Conservation (phyloP, 2,888 invertebrate genomes). For the Orthosia incerta region DNA sequence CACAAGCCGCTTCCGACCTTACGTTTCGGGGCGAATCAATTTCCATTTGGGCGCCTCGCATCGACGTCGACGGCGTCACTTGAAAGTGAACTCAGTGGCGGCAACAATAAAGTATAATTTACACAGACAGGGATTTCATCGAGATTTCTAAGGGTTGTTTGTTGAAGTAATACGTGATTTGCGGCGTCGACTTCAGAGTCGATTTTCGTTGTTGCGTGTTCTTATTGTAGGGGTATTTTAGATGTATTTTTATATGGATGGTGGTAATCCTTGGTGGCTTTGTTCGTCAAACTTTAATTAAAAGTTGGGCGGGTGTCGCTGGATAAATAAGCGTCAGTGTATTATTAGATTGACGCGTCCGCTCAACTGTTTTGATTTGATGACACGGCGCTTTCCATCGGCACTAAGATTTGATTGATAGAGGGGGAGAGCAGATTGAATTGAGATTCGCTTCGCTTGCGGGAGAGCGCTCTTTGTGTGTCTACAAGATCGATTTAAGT, state of each 20-base stretch:
- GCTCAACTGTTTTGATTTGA: slow-evolving; percentile 63
- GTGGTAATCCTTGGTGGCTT: slow-evolving; percentile 56
- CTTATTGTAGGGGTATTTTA: slow-evolving; percentile 73
- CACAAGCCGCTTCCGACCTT: slow-evolving; percentile 79
- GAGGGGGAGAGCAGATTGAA: slow-evolving; percentile 59
- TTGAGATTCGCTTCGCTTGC: slow-evolving; percentile 53
- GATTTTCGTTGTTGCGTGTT: slow-evolving; percentile 71
- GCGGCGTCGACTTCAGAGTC: slow-evolving; percentile 80
- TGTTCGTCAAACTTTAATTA: slow-evolving; percentile 83
- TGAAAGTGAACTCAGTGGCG: slow-evolving; percentile 71
- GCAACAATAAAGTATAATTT: slow-evolving; percentile 82
- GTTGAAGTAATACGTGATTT: slow-evolving; percentile 88
- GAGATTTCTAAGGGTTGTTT: slow-evolving; percentile 82
- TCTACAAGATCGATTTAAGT: slow-evolving; percentile 45
- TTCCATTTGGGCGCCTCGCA: slow-evolving; percentile 82
- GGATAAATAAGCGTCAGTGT: slow-evolving; percentile 60
- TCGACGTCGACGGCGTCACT: slow-evolving; percentile 64
- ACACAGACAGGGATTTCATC: slow-evolving; percentile 73
- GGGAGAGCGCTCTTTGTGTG: slow-evolving; percentile 49
- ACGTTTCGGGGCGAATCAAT: slow-evolving; percentile 86
- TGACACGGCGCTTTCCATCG: slow-evolving; percentile 59
- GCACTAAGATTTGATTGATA: slow-evolving; percentile 60
- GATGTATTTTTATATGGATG: slow-evolving; percentile 68
- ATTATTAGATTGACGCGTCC: slow-evolving; percentile 61
- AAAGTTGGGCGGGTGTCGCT: slow-evolving; percentile 72